Conservation (phyloP, 2,888 invertebrate species). For the Schizotus pectinicornis region DNA sequence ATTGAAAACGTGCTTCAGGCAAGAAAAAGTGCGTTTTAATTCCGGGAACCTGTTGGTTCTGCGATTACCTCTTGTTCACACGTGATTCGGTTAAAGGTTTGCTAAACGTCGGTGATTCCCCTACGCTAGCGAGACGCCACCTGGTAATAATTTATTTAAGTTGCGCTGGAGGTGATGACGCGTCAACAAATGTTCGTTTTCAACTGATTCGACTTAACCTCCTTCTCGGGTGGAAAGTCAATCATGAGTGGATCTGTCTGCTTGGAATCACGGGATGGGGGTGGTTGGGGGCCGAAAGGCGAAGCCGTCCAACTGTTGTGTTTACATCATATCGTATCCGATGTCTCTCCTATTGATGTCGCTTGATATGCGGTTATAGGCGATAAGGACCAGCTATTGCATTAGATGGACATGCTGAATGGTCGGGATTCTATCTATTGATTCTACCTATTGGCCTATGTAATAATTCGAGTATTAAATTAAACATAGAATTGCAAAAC, state of each 20-base stretch:
- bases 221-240: constrained; percentile 21
- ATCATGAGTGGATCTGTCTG: constrained; percentile 14
- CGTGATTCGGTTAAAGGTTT: too few species aligned
- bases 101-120: too few species aligned
- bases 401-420: constrained; percentile 21
- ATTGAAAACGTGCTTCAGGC: too few species aligned
- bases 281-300: background rate
- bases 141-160: constrained; percentile 11
- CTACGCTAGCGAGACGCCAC: too few species aligned
- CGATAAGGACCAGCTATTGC: constrained; percentile 18
- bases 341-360: constrained; percentile 15
- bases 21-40: too few species aligned
- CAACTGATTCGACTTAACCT: constrained; percentile 17
- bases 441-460: constrained; percentile 13
- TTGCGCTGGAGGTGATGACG: constrained; percentile 1
- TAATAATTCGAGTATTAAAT: too few species aligned
- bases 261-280: constrained; percentile 7
- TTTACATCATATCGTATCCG: constrained; percentile 18
- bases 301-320: constrained; percentile 13
- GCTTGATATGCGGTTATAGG: constrained; percentile 9
- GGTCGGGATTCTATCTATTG: constrained; percentile 18
- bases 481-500: too few species aligned
- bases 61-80: too few species aligned
- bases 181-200: constrained; percentile 12
- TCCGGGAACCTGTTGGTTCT: too few species aligned